Evolutionary conservation across 2,797 vertebrate genomes (phyloP).

Genomic region (Yasuhikotakia modesta): DNA sequence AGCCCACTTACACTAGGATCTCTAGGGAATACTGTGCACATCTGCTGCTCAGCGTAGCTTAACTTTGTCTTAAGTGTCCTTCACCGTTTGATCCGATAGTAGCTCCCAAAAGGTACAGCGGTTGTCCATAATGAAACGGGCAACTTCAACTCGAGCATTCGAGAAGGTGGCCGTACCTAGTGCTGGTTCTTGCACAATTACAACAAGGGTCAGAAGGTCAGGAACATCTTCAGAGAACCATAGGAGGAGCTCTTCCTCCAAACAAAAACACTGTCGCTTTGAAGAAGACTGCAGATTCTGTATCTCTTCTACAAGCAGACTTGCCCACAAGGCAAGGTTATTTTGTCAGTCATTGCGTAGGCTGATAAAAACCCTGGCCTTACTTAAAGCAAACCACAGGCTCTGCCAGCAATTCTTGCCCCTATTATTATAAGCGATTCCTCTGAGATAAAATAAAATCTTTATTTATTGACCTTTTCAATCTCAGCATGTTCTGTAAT

Average conservation of each 20-base stretch:
- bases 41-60: constrained; percentile 43
- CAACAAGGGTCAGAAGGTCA: background rate
- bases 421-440: constrained; percentile 44
- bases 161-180: background rate
- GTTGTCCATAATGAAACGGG: background rate
- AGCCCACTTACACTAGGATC: constrained; percentile 29
- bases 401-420: constrained; percentile 35
- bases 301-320: constrained; percentile 24
- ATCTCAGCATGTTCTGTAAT: constrained; percentile 32
- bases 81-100: constrained; percentile 9
- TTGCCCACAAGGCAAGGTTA: constrained; percentile 20
- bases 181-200: constrained; percentile 25
- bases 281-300: background rate
- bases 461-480: constrained; percentile 44
- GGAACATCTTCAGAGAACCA: constrained; percentile 19
- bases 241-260: background rate
- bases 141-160: background rate
- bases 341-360: constrained; percentile 40
- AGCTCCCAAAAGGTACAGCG: background rate
- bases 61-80: constrained; percentile 33
- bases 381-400: constrained; percentile 32
- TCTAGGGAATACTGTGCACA: constrained; percentile 47
- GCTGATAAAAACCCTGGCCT: constrained; percentile 39
- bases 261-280: background rate
- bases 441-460: constrained; percentile 37